A percentile compares a stretch with the other conserved stretches of the same genome.
phyloP scores from a whole-genome alignment of 2,113 vertebrate genomes.

The Chionis minor region DNA sequence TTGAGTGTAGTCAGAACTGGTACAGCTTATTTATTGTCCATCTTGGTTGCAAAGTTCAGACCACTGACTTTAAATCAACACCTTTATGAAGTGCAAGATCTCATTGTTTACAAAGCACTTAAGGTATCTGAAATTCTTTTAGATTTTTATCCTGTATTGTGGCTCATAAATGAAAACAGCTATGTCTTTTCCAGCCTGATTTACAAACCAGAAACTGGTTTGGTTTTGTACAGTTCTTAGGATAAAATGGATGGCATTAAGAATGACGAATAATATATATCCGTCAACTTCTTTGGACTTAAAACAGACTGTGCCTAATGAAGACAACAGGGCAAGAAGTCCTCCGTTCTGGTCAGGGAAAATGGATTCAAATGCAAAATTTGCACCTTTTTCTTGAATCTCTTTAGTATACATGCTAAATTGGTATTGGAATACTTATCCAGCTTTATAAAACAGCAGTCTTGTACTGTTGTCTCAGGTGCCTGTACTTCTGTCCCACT shows the following conservation, averaged over 20 bases:
- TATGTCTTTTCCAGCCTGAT: not conserved
- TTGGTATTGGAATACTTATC: not conserved
- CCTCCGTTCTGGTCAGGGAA: not conserved
- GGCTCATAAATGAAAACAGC: not conserved
- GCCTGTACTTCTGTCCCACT: slow-evolving; percentile 65
- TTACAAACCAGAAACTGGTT: not conserved
- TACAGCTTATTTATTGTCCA: not conserved
- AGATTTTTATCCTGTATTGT: not conserved
- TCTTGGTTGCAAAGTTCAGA: not conserved
- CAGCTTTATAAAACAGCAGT: not conserved
- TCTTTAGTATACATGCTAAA: not conserved
- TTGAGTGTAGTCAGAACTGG: not conserved
- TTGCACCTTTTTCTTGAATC: not conserved
- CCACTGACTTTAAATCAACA: not conserved
- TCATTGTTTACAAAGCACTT: not conserved
- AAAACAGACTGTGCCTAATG: not conserved
- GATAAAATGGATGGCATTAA: not conserved
- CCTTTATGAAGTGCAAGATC: not conserved
- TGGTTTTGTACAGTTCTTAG: not conserved
- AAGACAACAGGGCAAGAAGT: not conserved
- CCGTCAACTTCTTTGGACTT: not conserved
- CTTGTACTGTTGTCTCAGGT: slow-evolving; percentile 42
- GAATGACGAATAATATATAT: not conserved
- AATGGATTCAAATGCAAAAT: not conserved
- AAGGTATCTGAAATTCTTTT: not conserved